Conservation (phyloP, 2,113 vertebrate genomes). For the Ictalurus punctatus region DNA sequence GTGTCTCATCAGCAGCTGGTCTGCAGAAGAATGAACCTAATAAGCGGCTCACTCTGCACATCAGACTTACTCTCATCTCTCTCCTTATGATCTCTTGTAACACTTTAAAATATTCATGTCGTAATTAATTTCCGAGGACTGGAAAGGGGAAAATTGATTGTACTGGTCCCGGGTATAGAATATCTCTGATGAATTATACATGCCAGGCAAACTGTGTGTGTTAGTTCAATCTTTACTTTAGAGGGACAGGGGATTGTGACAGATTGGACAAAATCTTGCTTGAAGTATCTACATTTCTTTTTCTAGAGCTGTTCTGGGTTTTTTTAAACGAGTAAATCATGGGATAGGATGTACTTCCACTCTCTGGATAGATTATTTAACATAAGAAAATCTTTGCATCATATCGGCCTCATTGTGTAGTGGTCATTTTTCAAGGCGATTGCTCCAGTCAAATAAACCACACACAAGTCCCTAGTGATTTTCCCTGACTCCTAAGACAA, state of each 20-base stretch:
- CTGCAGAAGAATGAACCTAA: constrained; percentile 52
- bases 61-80: constrained; percentile 8
- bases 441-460: constrained; percentile 60
- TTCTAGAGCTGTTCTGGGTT: background rate
- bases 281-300: background rate
- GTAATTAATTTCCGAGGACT: constrained; percentile 68
- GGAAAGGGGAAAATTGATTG: constrained; percentile 65
- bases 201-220: constrained; percentile 54
- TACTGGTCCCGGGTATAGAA: constrained; percentile 72
- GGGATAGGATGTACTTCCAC: constrained; percentile 41
- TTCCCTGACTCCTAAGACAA: constrained; percentile 20
- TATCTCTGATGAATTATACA: constrained; percentile 73
- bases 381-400: constrained; percentile 56
- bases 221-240: background rate
- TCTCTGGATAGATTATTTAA: constrained; percentile 53
- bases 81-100: constrained; percentile 56
- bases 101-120: constrained; percentile 72
- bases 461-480: constrained; percentile 57
- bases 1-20: constrained; percentile 54
- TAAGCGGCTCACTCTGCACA: constrained; percentile 27
- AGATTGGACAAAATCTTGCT: background rate
- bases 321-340: constrained; percentile 43
- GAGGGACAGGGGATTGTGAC: background rate
- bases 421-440: constrained; percentile 69
- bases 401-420: constrained; percentile 41